Percentiles rank a stretch among this genome's conserved stretches.
These are phyloP conservation scores for Triplophysa dalaica DNA, from an alignment of 2,113 vertebrate genomes.

Conservation along the genomic window DNA sequence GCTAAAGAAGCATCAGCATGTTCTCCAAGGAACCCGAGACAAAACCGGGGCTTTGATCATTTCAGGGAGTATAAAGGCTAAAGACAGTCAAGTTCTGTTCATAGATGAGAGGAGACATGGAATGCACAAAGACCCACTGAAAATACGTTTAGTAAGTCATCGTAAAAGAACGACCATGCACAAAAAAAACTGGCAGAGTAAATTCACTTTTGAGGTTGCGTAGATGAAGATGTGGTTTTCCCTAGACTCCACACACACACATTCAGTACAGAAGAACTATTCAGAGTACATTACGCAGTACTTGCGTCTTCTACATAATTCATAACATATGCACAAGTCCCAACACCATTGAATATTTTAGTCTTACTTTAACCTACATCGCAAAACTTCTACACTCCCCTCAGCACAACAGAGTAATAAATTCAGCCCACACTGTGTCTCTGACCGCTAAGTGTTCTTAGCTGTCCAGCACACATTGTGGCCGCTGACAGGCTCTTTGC, in stretches of 20 bases:
- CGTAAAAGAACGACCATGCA: slow-evolving; percentile 46
- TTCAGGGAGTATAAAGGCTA: slow-evolving; percentile 28
- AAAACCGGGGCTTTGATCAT: slow-evolving; percentile 57
- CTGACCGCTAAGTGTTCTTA: slow-evolving; percentile 17
- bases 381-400: slow-evolving; percentile 5
- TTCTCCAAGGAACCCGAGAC: slow-evolving; percentile 5
- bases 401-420: slow-evolving; percentile 15
- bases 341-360: slow-evolving; percentile 49
- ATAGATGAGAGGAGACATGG: slow-evolving; percentile 45
- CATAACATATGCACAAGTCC: slow-evolving; percentile 47
- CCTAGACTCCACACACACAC: slow-evolving; percentile 2
- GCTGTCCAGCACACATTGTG: slow-evolving; percentile 19
- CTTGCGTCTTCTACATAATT: slow-evolving; percentile 64
- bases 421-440: slow-evolving; percentile 23
- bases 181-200: slow-evolving; percentile 42
- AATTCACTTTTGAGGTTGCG: slow-evolving; percentile 50
- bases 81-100: slow-evolving; percentile 26
- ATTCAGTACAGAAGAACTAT: slow-evolving; percentile 26
- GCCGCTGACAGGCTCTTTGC: neutral
- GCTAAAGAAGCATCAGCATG: neutral
- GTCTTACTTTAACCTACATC: slow-evolving; percentile 50
- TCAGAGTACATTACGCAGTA: slow-evolving; percentile 44
- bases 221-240: slow-evolving; percentile 36
- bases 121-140: slow-evolving; percentile 54
- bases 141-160: slow-evolving; percentile 51